These are phyloP conservation scores for Tridacna crocea DNA, from an alignment of 2,888 invertebrate genomes.

Conservation along the genomic window DNA sequence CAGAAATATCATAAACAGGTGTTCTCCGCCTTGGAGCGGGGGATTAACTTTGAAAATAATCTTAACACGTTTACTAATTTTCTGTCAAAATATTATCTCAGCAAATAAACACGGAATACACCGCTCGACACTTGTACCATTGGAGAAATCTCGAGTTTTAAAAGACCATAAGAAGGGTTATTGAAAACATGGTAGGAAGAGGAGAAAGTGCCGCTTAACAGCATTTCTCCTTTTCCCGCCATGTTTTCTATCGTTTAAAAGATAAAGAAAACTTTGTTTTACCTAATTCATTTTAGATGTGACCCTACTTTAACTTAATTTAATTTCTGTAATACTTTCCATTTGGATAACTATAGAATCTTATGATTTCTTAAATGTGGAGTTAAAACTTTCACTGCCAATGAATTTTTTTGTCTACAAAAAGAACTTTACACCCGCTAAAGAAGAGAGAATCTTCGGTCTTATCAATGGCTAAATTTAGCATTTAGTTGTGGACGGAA, in stretches of 20 bases:
- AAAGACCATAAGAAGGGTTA: not conserved
- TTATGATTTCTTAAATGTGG: not conserved
- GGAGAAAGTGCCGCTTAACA: not conserved
- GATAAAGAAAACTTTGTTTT: too few species aligned
- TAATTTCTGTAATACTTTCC: not conserved
- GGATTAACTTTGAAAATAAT: constrained; percentile 54
- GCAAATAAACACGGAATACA: constrained; percentile 14
- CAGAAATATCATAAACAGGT: constrained; percentile 50
- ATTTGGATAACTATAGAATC: not conserved
- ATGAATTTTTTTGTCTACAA: too few species aligned
- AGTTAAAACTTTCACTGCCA: not conserved
- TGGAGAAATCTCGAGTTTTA: not conserved
- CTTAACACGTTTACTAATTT: constrained; percentile 57
- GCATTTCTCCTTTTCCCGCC: not conserved
- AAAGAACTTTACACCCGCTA: too few species aligned
- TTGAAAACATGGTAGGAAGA: not conserved
- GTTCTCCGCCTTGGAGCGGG: constrained; percentile 34
- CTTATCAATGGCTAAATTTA: too few species aligned
- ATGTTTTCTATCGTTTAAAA: not conserved
- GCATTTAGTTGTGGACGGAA: too few species aligned
- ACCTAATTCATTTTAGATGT: too few species aligned
- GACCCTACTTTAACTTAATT: too few species aligned
- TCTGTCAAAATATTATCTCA: constrained; percentile 50
- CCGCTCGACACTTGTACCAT: not conserved
- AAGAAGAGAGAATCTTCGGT: too few species aligned